Evolutionary conservation across 2,113 vertebrate species (phyloP), one percentile per base, ranked within the genome.

Genomic region (Coturnix japonica): DNA sequence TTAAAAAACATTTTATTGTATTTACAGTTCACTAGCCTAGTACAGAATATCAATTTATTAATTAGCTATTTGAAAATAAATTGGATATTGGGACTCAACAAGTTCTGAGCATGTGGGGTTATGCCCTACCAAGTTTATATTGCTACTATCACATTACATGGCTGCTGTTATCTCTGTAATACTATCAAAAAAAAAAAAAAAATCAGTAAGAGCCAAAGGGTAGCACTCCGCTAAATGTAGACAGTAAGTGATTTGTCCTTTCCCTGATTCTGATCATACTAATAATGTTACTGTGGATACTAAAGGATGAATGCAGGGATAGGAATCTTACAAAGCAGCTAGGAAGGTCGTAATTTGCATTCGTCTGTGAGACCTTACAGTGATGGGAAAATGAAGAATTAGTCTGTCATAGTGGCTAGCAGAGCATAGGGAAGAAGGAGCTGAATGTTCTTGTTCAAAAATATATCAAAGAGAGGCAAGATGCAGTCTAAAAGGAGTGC

Each of bases 341-440:
- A 65, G 89, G 91, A 92, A 82, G 84, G 78, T 57, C 8, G 0
- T 54, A 76, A 90, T 95, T 94, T 92, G 86, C 94, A 95, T 95
- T 81, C 51, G 57, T 91, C 86, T 80, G 28, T 33, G 90, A 91
- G 89, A 94, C 83, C 86, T 94, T 84, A 69, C 84, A 80, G 41
- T 63, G 90, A 70, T 35, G 63, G 37, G 59, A 91, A 78, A 89
- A 73, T 57, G 81, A 94, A 84, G 87, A 90, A 81, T 93, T 75
- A 83, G 59, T 76, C 28, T 92, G 71, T 92, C 11, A 0, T 73
- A 76, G 46, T 9, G 57, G 60, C 31, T 81, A 69, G 86, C 71
- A 85, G 72, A 92, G 92, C 80, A 71, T 85, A 64, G 81, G 93
- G 91, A 95, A 76, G 51, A 73, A 63, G 37, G 60, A 87, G 64